Percentiles rank a stretch among this genome's conserved stretches.
These are phyloP conservation scores for Notothenia rossii DNA, from an alignment of 2,113 vertebrate species.

Conservation along the genomic window DNA sequence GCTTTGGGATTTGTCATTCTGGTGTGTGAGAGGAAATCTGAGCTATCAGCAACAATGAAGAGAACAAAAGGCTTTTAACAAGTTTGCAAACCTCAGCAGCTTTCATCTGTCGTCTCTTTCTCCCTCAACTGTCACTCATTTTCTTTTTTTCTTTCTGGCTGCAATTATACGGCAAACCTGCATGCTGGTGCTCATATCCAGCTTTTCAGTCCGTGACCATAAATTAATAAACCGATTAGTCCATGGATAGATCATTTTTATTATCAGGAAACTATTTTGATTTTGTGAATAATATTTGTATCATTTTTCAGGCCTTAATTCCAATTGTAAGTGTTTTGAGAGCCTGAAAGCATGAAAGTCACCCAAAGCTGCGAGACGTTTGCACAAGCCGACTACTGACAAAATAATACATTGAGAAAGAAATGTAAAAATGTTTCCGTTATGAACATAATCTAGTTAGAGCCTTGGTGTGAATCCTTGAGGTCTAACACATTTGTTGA, in stretches of 20 bases:
- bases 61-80: conserved; percentile 52
- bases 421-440: no score
- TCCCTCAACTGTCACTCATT: conserved; percentile 7
- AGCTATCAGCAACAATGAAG: conserved; percentile 34
- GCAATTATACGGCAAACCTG: not conserved
- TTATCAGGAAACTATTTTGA: no score
- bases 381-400: no score
- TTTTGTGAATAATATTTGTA: not conserved
- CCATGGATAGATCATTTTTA: not conserved
- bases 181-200: not conserved
- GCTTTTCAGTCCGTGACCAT: not conserved
- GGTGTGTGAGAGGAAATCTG: conserved; percentile 30
- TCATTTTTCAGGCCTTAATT: not conserved
- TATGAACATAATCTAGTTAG: no score
- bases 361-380: no score
- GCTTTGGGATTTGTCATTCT: not conserved
- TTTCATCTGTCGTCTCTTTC: not conserved
- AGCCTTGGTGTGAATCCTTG: no score
- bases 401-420: no score
- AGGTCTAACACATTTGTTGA: no score
- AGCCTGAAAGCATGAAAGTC: no score
- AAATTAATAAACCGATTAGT: not conserved
- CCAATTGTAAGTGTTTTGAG: no score
- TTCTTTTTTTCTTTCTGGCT: not conserved
- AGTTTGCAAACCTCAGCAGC: conserved; percentile 44